Evolutionary conservation across 2,113 vertebrate species (phyloP).

Genomic region (Gnathonemus echidnorhynchus): DNA sequence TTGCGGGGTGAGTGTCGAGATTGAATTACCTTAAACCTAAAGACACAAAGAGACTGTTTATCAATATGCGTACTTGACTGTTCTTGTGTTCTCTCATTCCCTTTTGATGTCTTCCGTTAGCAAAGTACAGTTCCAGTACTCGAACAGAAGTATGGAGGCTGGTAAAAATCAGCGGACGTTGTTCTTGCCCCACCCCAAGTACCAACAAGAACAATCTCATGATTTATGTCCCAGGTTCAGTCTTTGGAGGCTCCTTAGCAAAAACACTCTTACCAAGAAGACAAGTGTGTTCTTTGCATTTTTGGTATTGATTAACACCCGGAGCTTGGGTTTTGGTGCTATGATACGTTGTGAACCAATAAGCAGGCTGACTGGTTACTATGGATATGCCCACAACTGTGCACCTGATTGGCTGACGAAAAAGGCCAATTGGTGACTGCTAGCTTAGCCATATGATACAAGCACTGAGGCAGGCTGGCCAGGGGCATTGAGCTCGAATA

Average conservation of each 20-base stretch:
- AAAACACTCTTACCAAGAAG: not conserved
- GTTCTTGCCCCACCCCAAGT: not conserved
- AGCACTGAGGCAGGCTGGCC: not conserved
- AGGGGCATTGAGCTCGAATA: not conserved
- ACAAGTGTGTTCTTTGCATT: not conserved
- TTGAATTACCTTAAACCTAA: not conserved
- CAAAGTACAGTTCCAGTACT: not conserved
- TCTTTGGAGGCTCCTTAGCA: not conserved
- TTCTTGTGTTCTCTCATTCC: not conserved
- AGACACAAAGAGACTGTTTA: not conserved
- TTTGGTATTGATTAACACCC: not conserved
- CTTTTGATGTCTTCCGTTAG: not conserved
- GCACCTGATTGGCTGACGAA: not conserved
- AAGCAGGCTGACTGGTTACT: not conserved
- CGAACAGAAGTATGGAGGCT: not conserved
- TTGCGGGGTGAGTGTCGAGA: constrained; percentile 75
- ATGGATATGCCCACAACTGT: not conserved
- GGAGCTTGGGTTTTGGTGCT: not conserved
- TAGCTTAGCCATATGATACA: not conserved
- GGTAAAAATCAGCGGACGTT: not conserved
- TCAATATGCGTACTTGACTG: not conserved
- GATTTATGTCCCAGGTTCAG: not conserved
- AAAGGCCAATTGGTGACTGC: not conserved
- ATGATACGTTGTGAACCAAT: not conserved
- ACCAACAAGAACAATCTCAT: not conserved